These are phyloP conservation scores for Diachasmimorpha longicaudata DNA, from an alignment of 1,140 invertebrate species.

Conservation along the genomic window DNA sequence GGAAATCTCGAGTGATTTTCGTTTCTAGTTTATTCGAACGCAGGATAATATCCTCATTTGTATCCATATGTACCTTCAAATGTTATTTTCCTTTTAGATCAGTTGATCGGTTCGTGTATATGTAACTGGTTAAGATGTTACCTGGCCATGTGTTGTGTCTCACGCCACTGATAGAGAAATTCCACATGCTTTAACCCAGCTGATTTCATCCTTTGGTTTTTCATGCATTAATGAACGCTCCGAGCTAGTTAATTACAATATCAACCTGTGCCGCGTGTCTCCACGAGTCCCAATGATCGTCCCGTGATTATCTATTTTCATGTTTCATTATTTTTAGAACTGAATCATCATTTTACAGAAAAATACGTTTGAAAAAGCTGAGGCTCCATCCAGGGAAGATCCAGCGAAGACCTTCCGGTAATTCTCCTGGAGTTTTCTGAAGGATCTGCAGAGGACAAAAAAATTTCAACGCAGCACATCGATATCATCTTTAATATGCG, in stretches of 20 bases:
- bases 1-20: no score
- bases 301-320: background rate
- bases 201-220: background rate
- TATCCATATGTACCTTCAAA: background rate
- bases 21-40: no score
- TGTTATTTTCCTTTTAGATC: slow-evolving; percentile 12
- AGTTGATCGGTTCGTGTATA: slow-evolving; percentile 10
- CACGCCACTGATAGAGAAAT: slow-evolving; percentile 34
- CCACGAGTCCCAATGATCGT: background rate
- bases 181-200: slow-evolving; percentile 24
- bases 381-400: no score
- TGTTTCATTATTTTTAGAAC: background rate
- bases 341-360: no score
- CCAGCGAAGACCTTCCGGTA: no score
- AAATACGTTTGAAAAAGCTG: no score
- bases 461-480: no score
- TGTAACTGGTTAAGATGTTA: slow-evolving; percentile 29
- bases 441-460: no score
- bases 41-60: background rate
- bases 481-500: no score
- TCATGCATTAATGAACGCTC: background rate
- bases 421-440: no score
- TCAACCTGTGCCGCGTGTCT: background rate
- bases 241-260: background rate
- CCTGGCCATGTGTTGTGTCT: slow-evolving; percentile 4